phyloP scores from a whole-genome alignment of 2,113 vertebrate species.

The Vimba vimba region DNA sequence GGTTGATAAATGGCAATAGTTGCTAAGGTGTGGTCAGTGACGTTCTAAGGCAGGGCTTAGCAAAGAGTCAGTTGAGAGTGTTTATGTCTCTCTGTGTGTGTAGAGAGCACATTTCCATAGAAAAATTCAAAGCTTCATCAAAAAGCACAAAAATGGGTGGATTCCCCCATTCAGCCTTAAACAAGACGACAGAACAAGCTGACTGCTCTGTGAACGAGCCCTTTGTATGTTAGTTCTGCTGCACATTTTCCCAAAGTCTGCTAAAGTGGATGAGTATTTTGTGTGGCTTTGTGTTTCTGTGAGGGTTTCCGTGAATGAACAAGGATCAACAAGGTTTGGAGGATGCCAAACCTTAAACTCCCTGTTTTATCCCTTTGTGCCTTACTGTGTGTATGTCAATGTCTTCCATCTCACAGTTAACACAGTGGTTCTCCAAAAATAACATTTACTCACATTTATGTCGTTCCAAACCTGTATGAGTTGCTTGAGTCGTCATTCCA shows the following conservation, averaged over 20 bases:
- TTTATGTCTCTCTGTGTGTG: background rate
- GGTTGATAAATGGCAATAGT: background rate
- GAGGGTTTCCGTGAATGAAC: background rate
- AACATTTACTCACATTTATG: background rate
- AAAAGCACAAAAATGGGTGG: conserved; percentile 18
- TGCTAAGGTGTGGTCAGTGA: background rate
- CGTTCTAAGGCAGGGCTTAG: background rate
- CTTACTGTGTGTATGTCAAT: conserved; percentile 57
- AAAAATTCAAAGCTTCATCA: conserved; percentile 1
- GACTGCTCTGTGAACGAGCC: background rate
- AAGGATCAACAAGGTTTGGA: background rate
- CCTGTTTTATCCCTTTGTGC: conserved; percentile 61
- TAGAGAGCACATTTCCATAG: background rate
- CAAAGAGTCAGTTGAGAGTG: background rate
- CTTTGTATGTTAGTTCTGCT: background rate
- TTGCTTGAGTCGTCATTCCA: background rate
- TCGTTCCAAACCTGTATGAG: background rate
- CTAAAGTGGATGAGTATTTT: background rate
- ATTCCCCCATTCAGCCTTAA: conserved; percentile 9
- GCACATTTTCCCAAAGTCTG: background rate
- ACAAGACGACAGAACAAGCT: background rate
- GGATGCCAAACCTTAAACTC: conserved; percentile 21
- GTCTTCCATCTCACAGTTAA: conserved; percentile 32
- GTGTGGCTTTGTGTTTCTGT: background rate
- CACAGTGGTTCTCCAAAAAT: background rate